Evolutionary conservation across 2,888 invertebrate genomes (phyloP).

Genomic region (Ischnura elegans): DNA sequence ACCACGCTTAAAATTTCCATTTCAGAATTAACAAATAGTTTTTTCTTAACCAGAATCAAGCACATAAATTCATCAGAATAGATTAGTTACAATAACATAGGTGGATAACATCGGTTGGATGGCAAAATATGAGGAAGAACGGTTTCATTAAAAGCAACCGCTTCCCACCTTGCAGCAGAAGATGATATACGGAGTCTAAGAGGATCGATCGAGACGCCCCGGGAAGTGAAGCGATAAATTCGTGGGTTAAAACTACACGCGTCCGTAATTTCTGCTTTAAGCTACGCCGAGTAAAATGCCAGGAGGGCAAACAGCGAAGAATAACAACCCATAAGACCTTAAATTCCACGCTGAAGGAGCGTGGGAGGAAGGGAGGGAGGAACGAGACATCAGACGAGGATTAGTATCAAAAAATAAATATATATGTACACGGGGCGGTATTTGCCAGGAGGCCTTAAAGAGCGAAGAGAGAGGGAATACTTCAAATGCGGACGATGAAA

Average conservation of each 20-base stretch:
- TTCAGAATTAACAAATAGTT: too few species aligned
- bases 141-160: too few species aligned
- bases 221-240: not conserved
- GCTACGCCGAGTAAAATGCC: not conserved
- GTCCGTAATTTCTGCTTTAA: not conserved
- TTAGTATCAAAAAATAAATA: not conserved
- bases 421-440: not conserved
- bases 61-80: too few species aligned
- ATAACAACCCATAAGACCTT: not conserved
- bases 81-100: too few species aligned
- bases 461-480: not conserved
- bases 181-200: not conserved
- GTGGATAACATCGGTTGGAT: too few species aligned
- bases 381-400: slow-evolving; percentile 24
- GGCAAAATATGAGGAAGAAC: too few species aligned
- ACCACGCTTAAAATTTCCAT: too few species aligned
- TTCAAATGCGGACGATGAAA: not conserved
- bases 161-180: not conserved
- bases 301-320: not conserved
- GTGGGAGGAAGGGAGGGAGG: not conserved
- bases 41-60: too few species aligned
- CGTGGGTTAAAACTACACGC: not conserved
- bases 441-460: not conserved
- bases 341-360: not conserved
- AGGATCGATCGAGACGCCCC: not conserved